Evolutionary conservation across 2,113 vertebrate species (phyloP), one percentile per base, ranked within the genome.

Genomic region (Amblyopsis rosae): DNA sequence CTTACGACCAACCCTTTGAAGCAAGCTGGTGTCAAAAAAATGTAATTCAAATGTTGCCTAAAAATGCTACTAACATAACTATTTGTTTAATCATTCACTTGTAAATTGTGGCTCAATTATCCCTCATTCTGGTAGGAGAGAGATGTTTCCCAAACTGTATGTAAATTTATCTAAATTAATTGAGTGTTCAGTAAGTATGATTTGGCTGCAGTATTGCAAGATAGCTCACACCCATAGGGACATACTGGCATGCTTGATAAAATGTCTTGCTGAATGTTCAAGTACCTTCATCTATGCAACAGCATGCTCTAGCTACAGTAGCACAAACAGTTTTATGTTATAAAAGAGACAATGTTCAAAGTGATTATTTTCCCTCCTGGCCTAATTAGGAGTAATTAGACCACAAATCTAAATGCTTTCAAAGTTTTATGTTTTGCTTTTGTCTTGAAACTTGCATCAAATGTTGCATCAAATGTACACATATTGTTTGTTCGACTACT

Each of bases 111-210:
- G 50, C 3, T 45, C n/a, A 64, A 65, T 73, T 67, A 72, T 74
- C 58, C 26, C 26, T 45, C 50, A 72, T 56, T 64, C 70, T 41
- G 68, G 11, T 75, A n/a, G n/a, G 72, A 72, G 79, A 85, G 86
- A 85, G 82, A 86, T 86, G 83, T 77, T 88, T 87, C 84, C 84
- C 82, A 69, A 67, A 63, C 75, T 73, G 77, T 70, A 69, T 76
- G 79, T 87, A 85, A 86, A 85, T 86, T 84, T 74, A 81, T 80
- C 79, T 81, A 77, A 82, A 84, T 87, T 83, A 82, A 87, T 79
- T 80, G 85, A 87, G 78, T 68, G 79, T 73, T 86, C 80, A 76
- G 84, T 85, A 77, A 70, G 55, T 58, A n/a, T 57, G 70, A 66
- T 75, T 70, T 82, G 84, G 78, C 80, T 80, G 71, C 66, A 76